Evolutionary conservation across 2,113 vertebrate species (phyloP), one percentile per base, ranked within the genome.

Genomic region (Lagenorhynchus albirostris): DNA sequence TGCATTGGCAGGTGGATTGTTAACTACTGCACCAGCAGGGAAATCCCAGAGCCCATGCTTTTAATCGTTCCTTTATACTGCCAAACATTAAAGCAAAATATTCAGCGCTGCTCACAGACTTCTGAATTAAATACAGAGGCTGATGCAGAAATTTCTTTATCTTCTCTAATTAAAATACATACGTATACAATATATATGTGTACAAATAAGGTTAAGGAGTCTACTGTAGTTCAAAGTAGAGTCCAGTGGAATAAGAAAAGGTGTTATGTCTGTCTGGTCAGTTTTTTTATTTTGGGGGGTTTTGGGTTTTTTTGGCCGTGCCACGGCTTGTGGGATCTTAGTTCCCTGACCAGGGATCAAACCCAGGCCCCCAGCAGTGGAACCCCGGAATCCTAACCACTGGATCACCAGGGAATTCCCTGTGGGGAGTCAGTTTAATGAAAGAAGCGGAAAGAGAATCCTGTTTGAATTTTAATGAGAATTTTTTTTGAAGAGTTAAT

Each of bases 381-480:
- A 76, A 76, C 41, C 44, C 41, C 44, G 31, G 44, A 76, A 41
- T 33, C 47, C 15, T 76, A 76, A 76, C 44, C 44, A 31, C 47
- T 76, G 73, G 73, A 20, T 41, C 8, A 47, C 29, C 73, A 76
- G 73, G 73, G 47, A 76, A 33, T 50, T 50, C 44, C 26, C 41
- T 67, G 4, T 86, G 70, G 71, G 70, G 71, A 90, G 33, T 62
- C 15, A 60, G n/a, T 76, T 96, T 77, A 67, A 65, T 65, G 89
- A 74, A 94, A 80, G 70, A 44, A 70, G 44, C 55, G 58, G 21
- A 67, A 63, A 76, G 44, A 73, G 6, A 79, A 73, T 41, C 82
- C 62, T 88, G 62, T 91, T 91, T 81, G 13, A 89, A 82, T 93
- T 94, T 91, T 74, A 94, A 38, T 94, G 44, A 71, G 8, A 94